Conservation (phyloP, 2,113 vertebrate species). For the Spermophilus dauricus region DNA sequence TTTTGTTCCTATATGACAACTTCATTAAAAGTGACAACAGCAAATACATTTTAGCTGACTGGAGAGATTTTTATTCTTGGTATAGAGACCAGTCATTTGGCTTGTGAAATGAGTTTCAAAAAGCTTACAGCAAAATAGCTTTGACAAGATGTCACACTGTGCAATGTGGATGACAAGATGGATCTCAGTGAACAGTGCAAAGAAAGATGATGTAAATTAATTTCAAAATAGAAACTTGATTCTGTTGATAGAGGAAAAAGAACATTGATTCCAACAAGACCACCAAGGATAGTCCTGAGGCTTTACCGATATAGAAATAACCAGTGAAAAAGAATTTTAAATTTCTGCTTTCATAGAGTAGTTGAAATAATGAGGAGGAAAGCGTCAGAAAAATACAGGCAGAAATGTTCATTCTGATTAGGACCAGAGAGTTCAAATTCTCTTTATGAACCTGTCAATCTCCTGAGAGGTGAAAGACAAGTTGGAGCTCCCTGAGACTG, state of each 20-base stretch:
- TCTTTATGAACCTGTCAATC: background rate
- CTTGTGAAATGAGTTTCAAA: conserved; percentile 75
- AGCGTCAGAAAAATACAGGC: conserved; percentile 7
- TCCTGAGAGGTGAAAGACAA: background rate
- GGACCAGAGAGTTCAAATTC: conserved; percentile 35
- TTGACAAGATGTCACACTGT: conserved; percentile 81
- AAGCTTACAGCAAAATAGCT: conserved; percentile 67
- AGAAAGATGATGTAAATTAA: conserved; percentile 76
- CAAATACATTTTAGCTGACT: conserved; percentile 75
- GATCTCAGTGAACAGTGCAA: conserved; percentile 63
- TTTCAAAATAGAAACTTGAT: conserved; percentile 82
- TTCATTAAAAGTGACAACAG: conserved; percentile 76
- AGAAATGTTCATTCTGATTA: conserved; percentile 61
- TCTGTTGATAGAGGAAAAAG: conserved; percentile 74
- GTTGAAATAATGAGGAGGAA: conserved; percentile 65
- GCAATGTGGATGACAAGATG: conserved; percentile 77
- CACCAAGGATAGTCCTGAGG: background rate
- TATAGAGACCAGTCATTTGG: conserved; percentile 73
- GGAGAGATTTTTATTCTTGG: conserved; percentile 73
- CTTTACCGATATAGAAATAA: conserved; percentile 43
- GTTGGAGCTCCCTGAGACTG: background rate
- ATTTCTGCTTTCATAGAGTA: conserved; percentile 57
- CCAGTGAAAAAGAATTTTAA: background rate
- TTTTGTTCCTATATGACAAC: conserved; percentile 23
- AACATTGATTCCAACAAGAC: conserved; percentile 65